These are phyloP conservation scores for Apodemus sylvaticus DNA, from an alignment of 2,113 vertebrate genomes.

Conservation along the genomic window DNA sequence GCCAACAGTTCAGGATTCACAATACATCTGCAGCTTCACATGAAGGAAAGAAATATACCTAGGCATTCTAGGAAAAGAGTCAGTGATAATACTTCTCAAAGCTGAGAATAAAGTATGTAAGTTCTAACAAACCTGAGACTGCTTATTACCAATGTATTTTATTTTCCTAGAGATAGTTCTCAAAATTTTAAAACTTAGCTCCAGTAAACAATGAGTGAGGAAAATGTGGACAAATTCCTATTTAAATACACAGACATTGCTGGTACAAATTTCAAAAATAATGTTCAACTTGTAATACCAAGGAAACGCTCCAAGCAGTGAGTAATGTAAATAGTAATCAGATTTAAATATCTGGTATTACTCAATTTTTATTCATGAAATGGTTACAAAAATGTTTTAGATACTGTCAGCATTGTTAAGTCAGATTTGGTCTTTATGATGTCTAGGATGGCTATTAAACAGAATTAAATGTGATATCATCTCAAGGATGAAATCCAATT, in stretches of 20 bases:
- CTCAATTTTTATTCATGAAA: slow-evolving; percentile 16
- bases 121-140: slow-evolving; percentile 17
- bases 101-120: slow-evolving; percentile 23
- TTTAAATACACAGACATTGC: background rate
- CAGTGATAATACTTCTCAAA: background rate
- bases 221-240: slow-evolving; percentile 25
- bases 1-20: background rate
- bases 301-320: background rate
- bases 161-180: slow-evolving; percentile 10
- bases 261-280: slow-evolving; percentile 3
- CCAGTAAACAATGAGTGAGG: background rate
- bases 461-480: background rate
- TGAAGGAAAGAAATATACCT: background rate
- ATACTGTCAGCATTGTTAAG: background rate
- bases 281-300: background rate
- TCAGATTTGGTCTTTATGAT: background rate
- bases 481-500: background rate
- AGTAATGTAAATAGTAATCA: background rate
- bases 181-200: background rate
- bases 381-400: background rate
- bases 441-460: background rate
- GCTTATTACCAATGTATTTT: background rate
- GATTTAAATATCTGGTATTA: slow-evolving; percentile 8
- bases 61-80: slow-evolving; percentile 18
- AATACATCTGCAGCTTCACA: background rate